Evolutionary conservation across 1,140 invertebrate genomes (phyloP), one percentile per base, ranked within the genome.

Genomic region (Drosophila hydei): DNA sequence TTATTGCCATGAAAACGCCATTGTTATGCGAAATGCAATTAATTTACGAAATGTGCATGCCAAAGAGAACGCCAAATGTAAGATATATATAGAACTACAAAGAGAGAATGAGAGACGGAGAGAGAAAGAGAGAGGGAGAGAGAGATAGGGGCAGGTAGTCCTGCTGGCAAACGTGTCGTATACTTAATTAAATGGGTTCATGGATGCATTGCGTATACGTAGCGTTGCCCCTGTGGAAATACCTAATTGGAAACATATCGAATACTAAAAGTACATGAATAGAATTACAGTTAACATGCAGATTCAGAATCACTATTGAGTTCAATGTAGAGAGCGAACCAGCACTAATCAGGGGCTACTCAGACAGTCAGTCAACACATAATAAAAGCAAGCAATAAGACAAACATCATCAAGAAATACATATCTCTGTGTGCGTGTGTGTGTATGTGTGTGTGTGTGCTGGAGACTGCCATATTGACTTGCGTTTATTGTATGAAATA

Each of bases 301-400:
- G 33, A 55, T 33, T 18, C 30, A 52, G 33, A 52, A 61, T 54
- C 69, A 52, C 70, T 40, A 68, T 75, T 75, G 65, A 77, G 73
- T 30, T 54, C 64, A 70, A 33, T 50, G 59, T 47, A 42, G 23
- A 56, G 52, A 40, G 25, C 63, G 12, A 38, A 23, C 58, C 25
- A 47, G 40, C 4, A 0, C 48, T 30, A 30, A 16, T 30, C n/a
- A 27, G n/a, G 25, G 50, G 48, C 36, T 40, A 62, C 75, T 74
- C 83, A 87, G 81, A 88, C 81, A 81, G 67, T 77, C 63, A 75
- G 75, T 88, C 81, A 87, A 87, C 75, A 85, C 7, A 75, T 69
- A 67, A 40, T 62, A 21, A 42, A 42, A 40, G 54, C 63, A 51
- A 21, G 27, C 33, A 59, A 21, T 59, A 63, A 38, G 42, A 48